phyloP scores from a whole-genome alignment of 2,113 vertebrate species.

The Bubalus kerabau region DNA sequence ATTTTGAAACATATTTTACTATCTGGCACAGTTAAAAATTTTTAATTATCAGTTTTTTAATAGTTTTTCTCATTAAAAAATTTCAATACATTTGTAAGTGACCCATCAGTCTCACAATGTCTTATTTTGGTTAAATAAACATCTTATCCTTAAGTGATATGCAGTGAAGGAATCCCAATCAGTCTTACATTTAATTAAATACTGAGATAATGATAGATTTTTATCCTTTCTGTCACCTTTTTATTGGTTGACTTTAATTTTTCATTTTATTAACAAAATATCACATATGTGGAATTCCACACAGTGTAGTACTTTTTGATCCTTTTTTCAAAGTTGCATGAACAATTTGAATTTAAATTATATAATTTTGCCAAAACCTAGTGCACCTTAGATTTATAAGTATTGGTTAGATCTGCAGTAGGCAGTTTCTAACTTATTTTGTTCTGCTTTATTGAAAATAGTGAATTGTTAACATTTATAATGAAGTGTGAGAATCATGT shows the following conservation, averaged over 20 bases:
- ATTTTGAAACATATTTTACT: slow-evolving; percentile 22
- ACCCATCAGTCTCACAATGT: slow-evolving; percentile 42
- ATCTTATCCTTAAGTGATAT: slow-evolving; percentile 61
- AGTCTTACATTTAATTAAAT: not conserved
- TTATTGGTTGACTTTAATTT: not conserved
- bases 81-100: slow-evolving; percentile 61
- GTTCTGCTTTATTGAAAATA: slow-evolving; percentile 35
- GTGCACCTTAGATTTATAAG: slow-evolving; percentile 5
- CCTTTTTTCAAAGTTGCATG: slow-evolving; percentile 24
- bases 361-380: slow-evolving; percentile 11
- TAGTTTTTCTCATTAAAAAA: slow-evolving; percentile 54
- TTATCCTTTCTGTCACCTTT: slow-evolving; percentile 11
- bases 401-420: slow-evolving; percentile 3
- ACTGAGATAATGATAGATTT: not conserved
- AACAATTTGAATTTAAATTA: not conserved
- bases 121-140: slow-evolving; percentile 53
- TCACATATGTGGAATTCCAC: slow-evolving; percentile 6
- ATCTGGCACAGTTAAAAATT: slow-evolving; percentile 46
- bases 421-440: slow-evolving; percentile 3
- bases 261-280: not conserved
- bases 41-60: slow-evolving; percentile 41
- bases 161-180: slow-evolving; percentile 63
- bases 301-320: not conserved
- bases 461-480: slow-evolving; percentile 30
- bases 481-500: not conserved